phyloP scores from a whole-genome alignment of 2,797 vertebrate genomes.

The Amblyopsis hoosieri region DNA sequence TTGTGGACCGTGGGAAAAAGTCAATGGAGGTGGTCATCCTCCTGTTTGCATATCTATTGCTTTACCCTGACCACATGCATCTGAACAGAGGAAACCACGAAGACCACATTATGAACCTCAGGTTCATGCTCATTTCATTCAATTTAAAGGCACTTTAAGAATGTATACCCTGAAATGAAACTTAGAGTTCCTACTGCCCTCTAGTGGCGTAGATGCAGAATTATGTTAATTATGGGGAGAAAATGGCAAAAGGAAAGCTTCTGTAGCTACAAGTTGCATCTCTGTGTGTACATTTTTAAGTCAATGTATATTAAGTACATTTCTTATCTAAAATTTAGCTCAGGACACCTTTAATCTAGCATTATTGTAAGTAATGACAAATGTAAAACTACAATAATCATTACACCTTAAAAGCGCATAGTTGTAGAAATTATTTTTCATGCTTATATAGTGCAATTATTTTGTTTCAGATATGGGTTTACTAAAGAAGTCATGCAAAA shows the following conservation, averaged over 20 bases:
- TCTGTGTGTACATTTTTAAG: too few species aligned
- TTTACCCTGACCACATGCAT: slow-evolving; percentile 90
- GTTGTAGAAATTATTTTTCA: too few species aligned
- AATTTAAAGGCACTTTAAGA: slow-evolving; percentile 11
- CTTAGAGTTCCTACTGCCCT: not conserved
- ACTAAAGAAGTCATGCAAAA: slow-evolving; percentile 93
- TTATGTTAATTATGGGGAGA: too few species aligned
- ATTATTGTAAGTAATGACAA: not conserved
- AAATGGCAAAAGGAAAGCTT: too few species aligned
- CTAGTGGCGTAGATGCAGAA: too few species aligned
- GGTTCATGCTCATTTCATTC: slow-evolving; percentile 68
- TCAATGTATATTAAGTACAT: too few species aligned
- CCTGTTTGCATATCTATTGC: slow-evolving; percentile 89
- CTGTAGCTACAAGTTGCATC: too few species aligned
- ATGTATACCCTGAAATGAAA: too few species aligned
- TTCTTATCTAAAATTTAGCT: too few species aligned
- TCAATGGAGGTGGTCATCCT: slow-evolving; percentile 91
- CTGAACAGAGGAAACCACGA: slow-evolving; percentile 98
- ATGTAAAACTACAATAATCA: not conserved
- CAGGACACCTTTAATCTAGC: too few species aligned
- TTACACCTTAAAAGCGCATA: not conserved
- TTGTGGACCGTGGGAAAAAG: slow-evolving; percentile 94
- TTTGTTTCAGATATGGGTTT: slow-evolving; percentile 91
- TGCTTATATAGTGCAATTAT: not conserved
- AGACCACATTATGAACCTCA: slow-evolving; percentile 94